Base-by-base conservation (phyloP, 64 coral and sea anemone species). In the Dendronephthya gigantea region DNA sequence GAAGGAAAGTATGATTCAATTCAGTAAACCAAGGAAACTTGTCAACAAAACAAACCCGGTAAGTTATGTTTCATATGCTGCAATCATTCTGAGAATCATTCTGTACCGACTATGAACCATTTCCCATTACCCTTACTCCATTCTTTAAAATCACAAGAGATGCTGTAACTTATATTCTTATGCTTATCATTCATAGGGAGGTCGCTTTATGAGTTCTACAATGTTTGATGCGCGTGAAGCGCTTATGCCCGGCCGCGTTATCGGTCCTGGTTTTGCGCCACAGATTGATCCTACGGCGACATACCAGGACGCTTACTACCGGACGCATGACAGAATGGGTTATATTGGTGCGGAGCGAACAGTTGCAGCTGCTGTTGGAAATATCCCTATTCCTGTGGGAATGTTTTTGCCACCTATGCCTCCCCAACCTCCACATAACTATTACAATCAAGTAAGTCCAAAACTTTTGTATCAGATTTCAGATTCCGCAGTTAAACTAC, bases 201-300 rank as follows among this genome's bases (percentile, higher is more conserved):
- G 95, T 32, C 95, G 95, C 48, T 98, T 93, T 87, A 98, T 98
- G 95, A 98, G 92, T 23, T 89, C 81, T 27, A 98, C 95, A 11
- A 98, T 98, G 95, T 98, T 98, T 82, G 95, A 98, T 82, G 95
- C 95, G 12, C 95, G 95, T 38, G 95, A 98, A 35, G 95, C 92
- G 13, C 85, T 98, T 27, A 86, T 98, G 50, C 95, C 90, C 16
- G 95, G 95, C 7, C 76, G 95, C 1, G 82, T 98, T 31, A 93
- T 93, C 27, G 95, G 93, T 82, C 85, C 92, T 5, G 86, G 89
- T 33, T 93, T 98, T 7, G 92, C 95, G 8, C 35, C 39, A 1
- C 92, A 88, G 2, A 98, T 98, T 89, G 95, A 98, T 22, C 32
- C 72, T 29, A 79, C 87, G 9, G 65, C 92, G 33, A 89, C 92